Evolutionary conservation across 2,888 invertebrate species (phyloP), one percentile per base, ranked within the genome.

Genomic region (Euproctis similis): DNA sequence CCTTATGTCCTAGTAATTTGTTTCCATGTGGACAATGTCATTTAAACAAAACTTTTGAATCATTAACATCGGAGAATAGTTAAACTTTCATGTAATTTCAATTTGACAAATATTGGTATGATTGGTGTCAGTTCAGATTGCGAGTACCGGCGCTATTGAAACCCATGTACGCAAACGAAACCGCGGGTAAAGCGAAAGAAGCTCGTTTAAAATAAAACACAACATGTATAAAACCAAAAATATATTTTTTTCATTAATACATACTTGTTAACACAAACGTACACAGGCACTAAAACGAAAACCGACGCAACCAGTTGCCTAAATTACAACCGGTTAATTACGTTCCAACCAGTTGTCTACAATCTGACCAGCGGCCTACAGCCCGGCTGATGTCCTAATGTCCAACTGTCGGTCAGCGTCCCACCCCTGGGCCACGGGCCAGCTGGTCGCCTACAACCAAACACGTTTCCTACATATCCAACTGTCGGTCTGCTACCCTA

Each of bases 211-310:
- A 39, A 30, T 49, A 48, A 45, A 32, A 36, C 8, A 18, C 14
- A 31, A 18, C 5, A 49, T 47, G 65, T 70, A 61, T 73, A 74
- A 64, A 81, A 73, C 74, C 71, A 77, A 78, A 67, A 80, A 82
- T 78, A 81, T 77, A 77, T 73, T 60, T 22, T 67, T 67, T 59
- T 70, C 59, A 64, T 73, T 68, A 69, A 48, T 72, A 69, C 67
- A 70, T 74, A 72, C 61, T 46, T 23, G 36, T 51, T 57, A 66
- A 61, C 53, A 66, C 62, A 58, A 63, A 62, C 56, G 55, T 43
- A 52, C 42, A 54, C 56, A 58, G 53, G 53, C 54, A 58, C 51
- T 42, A 49, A 51, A 50, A 50, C 39, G 39, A 46, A 46, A 43
- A 45, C 37, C 45, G 38, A 42, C 48, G 26, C 26, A 26, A 37